phyloP scores from a whole-genome alignment of 2,113 vertebrate genomes.

The Ptilorrhoa leucosticta region DNA sequence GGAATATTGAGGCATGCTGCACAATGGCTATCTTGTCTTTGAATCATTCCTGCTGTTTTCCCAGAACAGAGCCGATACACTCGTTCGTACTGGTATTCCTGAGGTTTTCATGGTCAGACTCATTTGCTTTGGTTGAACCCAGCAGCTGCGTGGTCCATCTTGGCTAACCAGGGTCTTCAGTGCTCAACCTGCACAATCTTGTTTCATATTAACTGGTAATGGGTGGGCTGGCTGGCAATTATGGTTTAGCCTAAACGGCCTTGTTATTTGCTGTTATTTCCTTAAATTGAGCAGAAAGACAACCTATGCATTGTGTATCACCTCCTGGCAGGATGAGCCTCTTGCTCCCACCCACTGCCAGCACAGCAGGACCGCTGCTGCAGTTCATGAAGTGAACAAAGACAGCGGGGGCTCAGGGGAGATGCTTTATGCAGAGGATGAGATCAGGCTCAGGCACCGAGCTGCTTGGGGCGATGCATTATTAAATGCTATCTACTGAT shows the following conservation, averaged over 20 bases:
- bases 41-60: neutral
- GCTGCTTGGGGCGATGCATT: constrained; percentile 37
- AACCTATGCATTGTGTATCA: neutral
- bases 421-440: neutral
- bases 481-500: constrained; percentile 41
- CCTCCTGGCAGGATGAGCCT: neutral
- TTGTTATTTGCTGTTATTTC: neutral
- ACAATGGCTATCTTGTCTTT: neutral
- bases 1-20: neutral
- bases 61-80: neutral
- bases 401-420: neutral
- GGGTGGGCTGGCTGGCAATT: neutral
- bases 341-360: neutral
- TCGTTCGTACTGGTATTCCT: neutral
- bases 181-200: neutral
- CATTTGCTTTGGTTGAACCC: neutral
- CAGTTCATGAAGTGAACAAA: neutral
- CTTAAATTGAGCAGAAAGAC: neutral
- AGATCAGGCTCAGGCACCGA: neutral
- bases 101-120: neutral
- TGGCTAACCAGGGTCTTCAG: neutral
- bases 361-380: neutral
- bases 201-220: neutral
- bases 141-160: neutral
- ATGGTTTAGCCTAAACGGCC: neutral